Conservation (phyloP, 2,113 vertebrate genomes). For the Larimichthys crocea region DNA sequence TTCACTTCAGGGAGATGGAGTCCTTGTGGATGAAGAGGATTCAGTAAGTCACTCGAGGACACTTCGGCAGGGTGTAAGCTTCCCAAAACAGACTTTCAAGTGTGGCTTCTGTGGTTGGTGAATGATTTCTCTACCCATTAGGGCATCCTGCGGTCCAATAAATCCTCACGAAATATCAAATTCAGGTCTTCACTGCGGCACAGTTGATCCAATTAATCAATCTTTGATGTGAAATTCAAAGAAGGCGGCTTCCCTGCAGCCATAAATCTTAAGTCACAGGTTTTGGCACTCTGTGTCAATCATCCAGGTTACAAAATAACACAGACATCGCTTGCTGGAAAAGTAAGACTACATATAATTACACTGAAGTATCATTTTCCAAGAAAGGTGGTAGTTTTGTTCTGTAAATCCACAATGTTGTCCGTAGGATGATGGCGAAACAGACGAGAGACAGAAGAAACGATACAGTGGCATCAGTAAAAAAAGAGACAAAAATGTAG, state of each 20-base stretch:
- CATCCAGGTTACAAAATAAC: constrained; percentile 53
- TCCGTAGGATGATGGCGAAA: constrained; percentile 33
- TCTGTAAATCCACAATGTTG: constrained; percentile 52
- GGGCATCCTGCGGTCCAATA: constrained; percentile 29
- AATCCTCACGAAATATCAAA: constrained; percentile 57
- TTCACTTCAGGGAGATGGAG: constrained; percentile 7
- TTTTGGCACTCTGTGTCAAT: constrained; percentile 8
- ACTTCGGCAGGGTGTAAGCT: constrained; percentile 23
- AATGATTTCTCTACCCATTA: constrained; percentile 41
- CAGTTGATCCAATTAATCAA: constrained; percentile 56
- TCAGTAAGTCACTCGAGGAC: constrained; percentile 46
- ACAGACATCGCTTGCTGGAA: background rate
- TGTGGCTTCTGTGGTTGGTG: background rate
- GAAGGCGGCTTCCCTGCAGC: constrained; percentile 25
- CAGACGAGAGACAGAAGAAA: constrained; percentile 41
- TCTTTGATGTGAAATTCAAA: constrained; percentile 58
- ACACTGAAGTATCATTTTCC: constrained; percentile 25
- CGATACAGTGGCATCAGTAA: constrained; percentile 45
- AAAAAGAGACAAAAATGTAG: constrained; percentile 71
- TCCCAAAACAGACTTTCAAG: constrained; percentile 38
- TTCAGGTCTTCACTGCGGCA: constrained; percentile 18
- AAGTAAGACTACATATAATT: constrained; percentile 25
- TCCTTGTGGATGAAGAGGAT: constrained; percentile 1
- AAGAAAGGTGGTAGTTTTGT: constrained; percentile 27
- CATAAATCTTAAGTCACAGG: constrained; percentile 38